Conservation (phyloP, 2,113 vertebrate genomes). For the Petroica traversi region DNA sequence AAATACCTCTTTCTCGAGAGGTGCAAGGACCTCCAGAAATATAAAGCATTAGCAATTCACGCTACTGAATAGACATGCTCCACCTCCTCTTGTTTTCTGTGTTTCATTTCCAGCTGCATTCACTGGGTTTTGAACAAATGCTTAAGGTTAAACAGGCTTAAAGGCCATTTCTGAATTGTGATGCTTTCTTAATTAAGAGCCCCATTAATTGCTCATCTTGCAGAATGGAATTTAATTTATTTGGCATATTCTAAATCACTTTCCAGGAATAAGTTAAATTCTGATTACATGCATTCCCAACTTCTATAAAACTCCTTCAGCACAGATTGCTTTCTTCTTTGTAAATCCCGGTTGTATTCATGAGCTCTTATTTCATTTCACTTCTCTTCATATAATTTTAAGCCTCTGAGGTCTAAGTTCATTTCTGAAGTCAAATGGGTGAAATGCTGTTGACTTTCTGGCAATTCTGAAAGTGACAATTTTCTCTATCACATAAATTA, state of each 20-base stretch:
- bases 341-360: background rate
- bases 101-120: background rate
- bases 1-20: background rate
- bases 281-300: slow-evolving; percentile 1
- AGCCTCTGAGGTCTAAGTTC: slow-evolving; percentile 24
- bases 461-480: slow-evolving; percentile 65
- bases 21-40: background rate
- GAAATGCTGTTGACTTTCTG: slow-evolving; percentile 13
- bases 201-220: slow-evolving; percentile 6
- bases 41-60: background rate
- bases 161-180: background rate
- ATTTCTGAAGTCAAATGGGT: slow-evolving; percentile 23
- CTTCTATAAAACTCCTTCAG: background rate
- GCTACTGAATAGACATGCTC: background rate
- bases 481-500: slow-evolving; percentile 74
- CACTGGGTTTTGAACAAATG: background rate
- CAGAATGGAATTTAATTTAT: slow-evolving; percentile 25
- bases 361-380: background rate
- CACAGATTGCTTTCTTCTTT: slow-evolving; percentile 1
- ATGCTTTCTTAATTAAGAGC: slow-evolving; percentile 1
- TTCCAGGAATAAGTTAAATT: slow-evolving; percentile 26
- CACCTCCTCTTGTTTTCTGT: background rate
- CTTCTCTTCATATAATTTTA: slow-evolving; percentile 36
- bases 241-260: slow-evolving; percentile 22
- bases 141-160: slow-evolving; percentile 18